A percentile compares a stretch with the other conserved stretches of the same genome.
These are phyloP conservation scores for Clarias macrocephalus DNA, from an alignment of 2,113 vertebrate genomes.

Conservation along the genomic window DNA sequence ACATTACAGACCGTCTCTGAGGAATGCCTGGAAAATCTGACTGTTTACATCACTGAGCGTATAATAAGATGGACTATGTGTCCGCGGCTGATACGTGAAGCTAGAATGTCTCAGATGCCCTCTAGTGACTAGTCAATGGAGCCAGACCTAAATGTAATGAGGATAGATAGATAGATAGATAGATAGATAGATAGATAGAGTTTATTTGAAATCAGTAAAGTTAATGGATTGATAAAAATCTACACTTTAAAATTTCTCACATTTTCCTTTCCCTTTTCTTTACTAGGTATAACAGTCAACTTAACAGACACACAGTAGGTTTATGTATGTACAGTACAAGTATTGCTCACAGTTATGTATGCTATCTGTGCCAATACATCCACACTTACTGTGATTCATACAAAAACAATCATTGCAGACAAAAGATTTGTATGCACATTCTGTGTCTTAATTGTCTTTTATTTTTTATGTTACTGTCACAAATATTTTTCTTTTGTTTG, in stretches of 20 bases:
- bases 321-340: not conserved
- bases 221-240: not conserved
- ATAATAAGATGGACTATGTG: constrained; percentile 12
- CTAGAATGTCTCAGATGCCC: not conserved
- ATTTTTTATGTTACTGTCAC: not conserved
- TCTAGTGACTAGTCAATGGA: not conserved
- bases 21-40: not conserved
- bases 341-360: not conserved
- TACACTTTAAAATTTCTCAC: too few relatives aligned
- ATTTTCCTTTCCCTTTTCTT: not conserved
- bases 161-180: not conserved
- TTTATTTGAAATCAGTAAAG: not conserved
- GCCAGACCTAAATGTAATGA: not conserved
- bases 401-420: not conserved
- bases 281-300: not conserved
- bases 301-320: not conserved
- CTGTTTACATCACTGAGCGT: not conserved
- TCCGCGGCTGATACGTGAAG: not conserved
- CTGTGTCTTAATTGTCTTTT: not conserved
- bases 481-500: not conserved
- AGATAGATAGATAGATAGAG: not conserved
- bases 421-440: not conserved
- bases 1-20: not conserved
- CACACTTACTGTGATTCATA: not conserved
- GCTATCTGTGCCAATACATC: not conserved